Base-by-base conservation (phyloP, 2,888 invertebrate genomes). In the Anorthoa munda region DNA sequence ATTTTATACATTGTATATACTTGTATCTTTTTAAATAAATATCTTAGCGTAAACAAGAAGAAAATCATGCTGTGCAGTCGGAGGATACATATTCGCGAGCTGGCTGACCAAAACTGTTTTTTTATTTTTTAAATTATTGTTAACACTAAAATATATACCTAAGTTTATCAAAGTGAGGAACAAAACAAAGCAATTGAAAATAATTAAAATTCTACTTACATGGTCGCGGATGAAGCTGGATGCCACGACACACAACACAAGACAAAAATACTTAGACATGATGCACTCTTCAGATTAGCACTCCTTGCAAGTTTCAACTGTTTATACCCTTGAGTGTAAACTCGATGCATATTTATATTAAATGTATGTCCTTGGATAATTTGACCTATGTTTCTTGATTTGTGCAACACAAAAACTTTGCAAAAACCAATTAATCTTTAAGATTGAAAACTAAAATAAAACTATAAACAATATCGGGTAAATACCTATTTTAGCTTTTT, bases 181-280 rank as follows among this genome's bases (percentile, higher is more conserved):
- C 18, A n/a, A 13, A 13, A n/a, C n/a, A n/a, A 4, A 3, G 1
- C 5, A 31, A 63, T 15, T 23, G 7, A 56, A n/a, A 26, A 18
- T 17, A 50, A 18, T 15, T 26, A 17, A 51, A 31, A 64, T 21
- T 18, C 2, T 72, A 83, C 85, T 82, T 61, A 85, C 83, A 73
- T 63, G 53, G 21, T 69, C 59, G 21, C 51, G 48, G 31, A 48
- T 61, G 9, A 84, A 23, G n/a, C 59, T 76, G 2, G 23, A 58
- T 66, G 66, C 85, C n/a, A 77, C 66, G 45, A 70, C 18, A 50
- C 51, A 76, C 39, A 78, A 46, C 56, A 68, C 23, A 46, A 77
- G 60, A 63, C 65, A 60, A 55, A n/a, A 70, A 31, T 72, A 51
- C 58, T 80, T 79, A 9, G 48, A 51, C 82, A 84, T 84, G n/a